Evolutionary conservation across 2,113 vertebrate genomes (phyloP).

Genomic region (Chamaetylas fuelleborni): DNA sequence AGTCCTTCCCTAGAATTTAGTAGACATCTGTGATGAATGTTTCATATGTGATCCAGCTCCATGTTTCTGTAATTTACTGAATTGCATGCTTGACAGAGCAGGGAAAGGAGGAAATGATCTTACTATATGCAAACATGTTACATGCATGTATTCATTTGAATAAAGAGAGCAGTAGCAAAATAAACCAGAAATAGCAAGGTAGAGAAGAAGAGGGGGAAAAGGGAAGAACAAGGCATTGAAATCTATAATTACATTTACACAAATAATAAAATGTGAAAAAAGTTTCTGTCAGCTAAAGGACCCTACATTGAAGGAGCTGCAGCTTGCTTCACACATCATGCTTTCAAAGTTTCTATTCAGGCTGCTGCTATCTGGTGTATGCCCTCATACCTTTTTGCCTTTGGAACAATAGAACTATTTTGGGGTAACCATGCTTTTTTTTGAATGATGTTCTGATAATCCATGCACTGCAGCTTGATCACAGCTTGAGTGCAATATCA

Average conservation of each 20-base stretch:
- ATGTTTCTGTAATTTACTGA: neutral
- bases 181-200: neutral
- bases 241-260: neutral
- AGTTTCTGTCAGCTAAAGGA: neutral
- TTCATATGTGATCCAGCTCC: neutral
- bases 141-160: neutral
- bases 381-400: neutral
- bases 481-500: neutral
- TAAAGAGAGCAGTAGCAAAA: neutral
- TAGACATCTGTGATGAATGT: neutral
- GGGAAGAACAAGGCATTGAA: neutral
- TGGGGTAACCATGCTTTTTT: neutral
- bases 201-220: neutral
- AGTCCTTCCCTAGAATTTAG: neutral
- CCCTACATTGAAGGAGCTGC: neutral
- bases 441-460: rapidly evolving
- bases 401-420: neutral
- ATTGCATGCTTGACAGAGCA: neutral
- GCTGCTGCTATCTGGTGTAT: neutral
- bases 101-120: neutral
- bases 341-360: neutral
- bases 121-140: slow-evolving; percentile 7
- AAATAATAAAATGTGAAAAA: neutral
- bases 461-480: rapidly evolving
- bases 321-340: neutral